Percentiles rank a stretch among this genome's conserved stretches.
These are phyloP conservation scores for Apodemia zela DNA, from an alignment of 2,888 invertebrate species.

Conservation along the genomic window DNA sequence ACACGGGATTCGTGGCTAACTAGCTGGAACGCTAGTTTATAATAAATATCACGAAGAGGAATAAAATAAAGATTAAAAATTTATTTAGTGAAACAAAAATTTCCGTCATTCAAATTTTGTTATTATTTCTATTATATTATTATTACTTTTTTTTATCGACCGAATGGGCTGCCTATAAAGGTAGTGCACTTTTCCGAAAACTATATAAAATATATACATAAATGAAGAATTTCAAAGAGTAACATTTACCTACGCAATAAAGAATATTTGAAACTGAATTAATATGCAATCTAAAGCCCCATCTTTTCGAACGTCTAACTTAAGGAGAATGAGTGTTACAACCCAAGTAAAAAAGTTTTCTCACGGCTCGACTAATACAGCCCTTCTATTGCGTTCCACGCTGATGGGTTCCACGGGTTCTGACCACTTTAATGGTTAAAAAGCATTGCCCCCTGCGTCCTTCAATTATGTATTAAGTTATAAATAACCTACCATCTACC, in stretches of 20 bases:
- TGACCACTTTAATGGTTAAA: slow-evolving; percentile 56
- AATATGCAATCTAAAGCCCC: neutral
- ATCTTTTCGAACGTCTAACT: neutral
- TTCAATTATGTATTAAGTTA: slow-evolving; percentile 5
- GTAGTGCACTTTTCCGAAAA: no score
- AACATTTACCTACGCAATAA: neutral
- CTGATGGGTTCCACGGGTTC: slow-evolving; percentile 56
- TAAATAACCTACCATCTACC: neutral
- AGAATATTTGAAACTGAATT: neutral
- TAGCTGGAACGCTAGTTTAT: no score
- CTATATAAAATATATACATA: no score
- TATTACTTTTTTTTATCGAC: no score
- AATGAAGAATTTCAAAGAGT: no score
- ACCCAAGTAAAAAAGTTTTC: slow-evolving; percentile 27
- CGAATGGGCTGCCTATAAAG: no score
- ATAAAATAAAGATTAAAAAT: no score
- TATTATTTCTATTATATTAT: no score
- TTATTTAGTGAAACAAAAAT: no score
- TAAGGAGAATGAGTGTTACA: neutral
- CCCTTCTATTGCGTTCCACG: slow-evolving; percentile 50
- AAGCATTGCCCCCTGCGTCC: slow-evolving; percentile 45
- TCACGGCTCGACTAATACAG: slow-evolving; percentile 33
- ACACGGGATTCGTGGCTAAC: no score
- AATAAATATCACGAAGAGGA: no score
- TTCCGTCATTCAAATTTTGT: no score